Base-by-base conservation (phyloP, 2,888 invertebrate genomes). In the Perithous albicinctus region DNA sequence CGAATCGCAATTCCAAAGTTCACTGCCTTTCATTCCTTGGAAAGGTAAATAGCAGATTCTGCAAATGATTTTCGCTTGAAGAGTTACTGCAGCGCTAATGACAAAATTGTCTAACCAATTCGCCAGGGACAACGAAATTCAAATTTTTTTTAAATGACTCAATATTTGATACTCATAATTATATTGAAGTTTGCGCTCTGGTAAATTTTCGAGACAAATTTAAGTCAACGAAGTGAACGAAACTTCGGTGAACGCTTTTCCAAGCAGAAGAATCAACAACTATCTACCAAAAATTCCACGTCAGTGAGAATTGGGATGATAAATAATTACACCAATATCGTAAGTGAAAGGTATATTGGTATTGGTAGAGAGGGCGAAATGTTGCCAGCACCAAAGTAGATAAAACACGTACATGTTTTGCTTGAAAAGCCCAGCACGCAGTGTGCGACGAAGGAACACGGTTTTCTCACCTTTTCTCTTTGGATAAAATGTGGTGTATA, bases 251-350 rank as follows among this genome's bases (percentile, higher is more conserved):
- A 32, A 26, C 38, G 18, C 15, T 72, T 64, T 59, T 29, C 38
- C 8, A 41, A 73, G 56, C n/a, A 8, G 8, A 66, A 59, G 56
- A 38, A 23, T 38, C 48, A 56, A 78, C 48, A 51, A n/a, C 26
- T 12, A 26, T 12, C 41, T 35, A 51, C 64, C 20, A 18, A 38
- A 12, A 35, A 26, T 23, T 35, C 18, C 32, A 46, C 20, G 38
- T 75, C 46, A 56, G 26, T 15, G 41, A 7, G 2, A 70, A 64
- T 64, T 46, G 70, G 41, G 8, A 3, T 54, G 59, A 56, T 66
- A 66, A 75, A 70, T 59, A n/a, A 75, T 69, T 46, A 78, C n/a
- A n/a, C 66, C 46, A 41, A 32, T 56, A 18, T 26, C 59, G 46
- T 41, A 26, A 46, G 38, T 59, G 38, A n/a, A 46, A 69, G 41